A percentile compares a stretch with the other conserved stretches of the same genome.
Evolutionary conservation across 2,113 vertebrate genomes (phyloP).

Genomic region (Phasianus colchicus): DNA sequence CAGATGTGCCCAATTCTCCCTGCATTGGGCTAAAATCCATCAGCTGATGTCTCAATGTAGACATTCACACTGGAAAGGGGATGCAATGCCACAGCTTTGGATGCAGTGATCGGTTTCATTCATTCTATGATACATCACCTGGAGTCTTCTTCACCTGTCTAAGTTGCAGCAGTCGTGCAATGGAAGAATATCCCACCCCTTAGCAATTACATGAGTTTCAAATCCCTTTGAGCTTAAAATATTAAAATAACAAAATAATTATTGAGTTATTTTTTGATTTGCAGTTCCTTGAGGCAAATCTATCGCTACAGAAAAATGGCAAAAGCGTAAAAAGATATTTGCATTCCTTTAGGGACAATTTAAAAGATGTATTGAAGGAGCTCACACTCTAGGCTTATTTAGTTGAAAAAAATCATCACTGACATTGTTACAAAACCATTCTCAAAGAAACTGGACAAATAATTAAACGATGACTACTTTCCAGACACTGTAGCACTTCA

Average conservation of each 20-base stretch:
- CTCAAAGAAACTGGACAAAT: constrained; percentile 27
- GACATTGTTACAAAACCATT: constrained; percentile 34
- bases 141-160: not conserved
- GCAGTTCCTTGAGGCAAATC: not conserved
- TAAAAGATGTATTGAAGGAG: not conserved
- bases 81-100: no score
- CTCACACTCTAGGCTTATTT: not conserved
- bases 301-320: not conserved
- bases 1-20: not conserved
- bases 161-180: not conserved
- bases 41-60: not conserved
- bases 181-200: not conserved
- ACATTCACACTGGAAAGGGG: not conserved
- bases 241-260: not conserved
- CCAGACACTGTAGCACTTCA: not conserved
- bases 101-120: not conserved
- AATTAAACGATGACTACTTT: not conserved
- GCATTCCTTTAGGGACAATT: not conserved
- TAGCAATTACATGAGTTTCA: not conserved
- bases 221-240: not conserved
- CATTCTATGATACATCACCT: not conserved
- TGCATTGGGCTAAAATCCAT: not conserved
- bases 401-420: constrained; percentile 7
- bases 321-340: not conserved
- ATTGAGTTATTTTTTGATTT: not conserved